Conservation (phyloP, 2,888 invertebrate species). For the Drosophila maculinotata region DNA sequence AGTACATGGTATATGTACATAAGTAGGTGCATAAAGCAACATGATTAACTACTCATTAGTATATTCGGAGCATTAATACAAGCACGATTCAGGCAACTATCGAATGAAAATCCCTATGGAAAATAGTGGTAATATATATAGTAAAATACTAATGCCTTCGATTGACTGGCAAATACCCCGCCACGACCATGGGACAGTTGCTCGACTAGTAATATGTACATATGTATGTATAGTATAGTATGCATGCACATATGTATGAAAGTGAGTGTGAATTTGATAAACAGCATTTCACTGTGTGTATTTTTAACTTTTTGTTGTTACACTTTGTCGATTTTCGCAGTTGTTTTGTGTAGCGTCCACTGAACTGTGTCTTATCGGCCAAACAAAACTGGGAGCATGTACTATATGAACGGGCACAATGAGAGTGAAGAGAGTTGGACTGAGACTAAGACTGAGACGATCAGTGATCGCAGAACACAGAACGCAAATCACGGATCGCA, state of each 20-base stretch:
- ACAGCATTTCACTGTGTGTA: constrained; percentile 37
- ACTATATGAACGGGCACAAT: neutral
- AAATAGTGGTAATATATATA: too few relatives aligned
- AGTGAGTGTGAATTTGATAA: constrained; percentile 45
- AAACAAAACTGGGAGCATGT: constrained; percentile 36
- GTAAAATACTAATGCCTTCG: neutral
- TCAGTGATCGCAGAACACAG: neutral
- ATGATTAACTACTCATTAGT: too few relatives aligned
- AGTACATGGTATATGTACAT: neutral
- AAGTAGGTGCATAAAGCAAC: too few relatives aligned
- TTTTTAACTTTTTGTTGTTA: constrained; percentile 49
- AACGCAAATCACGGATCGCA: neutral
- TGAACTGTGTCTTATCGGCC: constrained; percentile 62
- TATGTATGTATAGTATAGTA: too few relatives aligned
- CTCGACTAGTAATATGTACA: constrained; percentile 1
- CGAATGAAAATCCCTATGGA: too few relatives aligned
- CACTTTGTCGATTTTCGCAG: constrained; percentile 43
- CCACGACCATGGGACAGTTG: too few relatives aligned
- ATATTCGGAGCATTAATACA: too few relatives aligned
- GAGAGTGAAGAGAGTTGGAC: too few relatives aligned
- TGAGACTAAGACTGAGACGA: neutral
- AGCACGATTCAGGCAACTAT: too few relatives aligned
- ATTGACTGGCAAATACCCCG: neutral
- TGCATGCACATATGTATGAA: neutral
- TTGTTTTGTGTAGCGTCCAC: constrained; percentile 54